Base-by-base conservation (phyloP, 30 jellyfish, hydroid and myxozoan genomes). In the Aurelia sp. region DNA sequence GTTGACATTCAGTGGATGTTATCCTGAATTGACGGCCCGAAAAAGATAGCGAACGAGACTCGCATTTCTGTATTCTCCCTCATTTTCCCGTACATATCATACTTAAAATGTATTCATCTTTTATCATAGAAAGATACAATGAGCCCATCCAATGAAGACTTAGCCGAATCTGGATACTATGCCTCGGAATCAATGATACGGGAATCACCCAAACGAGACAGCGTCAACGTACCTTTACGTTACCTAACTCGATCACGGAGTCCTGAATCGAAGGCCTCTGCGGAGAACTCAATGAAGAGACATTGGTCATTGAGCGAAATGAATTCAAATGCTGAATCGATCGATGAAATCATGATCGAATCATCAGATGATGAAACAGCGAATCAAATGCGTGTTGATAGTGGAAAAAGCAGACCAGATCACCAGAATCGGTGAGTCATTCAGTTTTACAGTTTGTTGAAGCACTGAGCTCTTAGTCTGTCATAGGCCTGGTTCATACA, bases 141-240 rank as follows among this genome's bases (percentile, higher is more conserved):
- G 74, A 71, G 84, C 58, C 91, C 91, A 35, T 73, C 82, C 7
- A 64, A 64, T 30, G 94, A 85, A 53, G 94, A 85, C 27, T 67
- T 85, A 52, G 88, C 94, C 10, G 94, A 85, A 73, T 85, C 94
- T 10, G 94, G 88, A 33, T 85, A 85, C 88, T 85, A 85, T 64
- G 88, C 94, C 27, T 73, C 94, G n/a, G 94, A 73, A 65, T 73
- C 94, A 12, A 62, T 85, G 63, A 27, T 51, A 31, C 66, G 83
- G 6, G 94, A 74, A 71, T 82, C 92, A 11, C 92, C 92, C 0
- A 74, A 65, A 44, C 85, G 88, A 69, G 83, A 68, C 40, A 47
- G 82, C 58, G 61, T 59, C 18, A 85, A 73, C 30, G 87, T 85
- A 30, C 88, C 88, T 5, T 40, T 62, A 3, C 79, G 83, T 22